These are phyloP conservation scores for Tokudaia tokunoshimensis DNA, from an alignment of 2,797 vertebrate genomes.

Conservation along the genomic window DNA sequence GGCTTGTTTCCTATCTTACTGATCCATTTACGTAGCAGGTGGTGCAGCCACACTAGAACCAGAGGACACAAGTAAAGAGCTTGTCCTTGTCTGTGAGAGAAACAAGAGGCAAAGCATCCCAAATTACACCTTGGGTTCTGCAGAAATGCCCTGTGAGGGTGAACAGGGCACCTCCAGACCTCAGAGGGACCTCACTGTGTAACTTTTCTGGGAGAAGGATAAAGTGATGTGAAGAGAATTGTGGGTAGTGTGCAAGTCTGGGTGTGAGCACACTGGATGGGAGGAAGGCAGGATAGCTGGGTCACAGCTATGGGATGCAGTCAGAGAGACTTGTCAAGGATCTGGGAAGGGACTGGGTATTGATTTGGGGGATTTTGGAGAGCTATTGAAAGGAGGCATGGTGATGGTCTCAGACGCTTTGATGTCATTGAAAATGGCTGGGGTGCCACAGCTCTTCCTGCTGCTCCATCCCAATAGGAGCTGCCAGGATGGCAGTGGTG, in stretches of 20 bases:
- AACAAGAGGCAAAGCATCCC: fast-evolving
- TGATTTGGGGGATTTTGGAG: background rate
- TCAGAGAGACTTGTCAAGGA: background rate
- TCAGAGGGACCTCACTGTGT: background rate
- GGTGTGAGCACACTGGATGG: too few species aligned
- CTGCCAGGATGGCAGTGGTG: background rate
- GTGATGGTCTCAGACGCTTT: background rate
- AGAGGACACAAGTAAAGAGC: fast-evolving
- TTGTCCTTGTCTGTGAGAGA: too few species aligned
- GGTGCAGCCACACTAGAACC: background rate
- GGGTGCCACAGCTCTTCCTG: background rate
- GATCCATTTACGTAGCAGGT: background rate
- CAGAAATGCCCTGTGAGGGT: background rate
- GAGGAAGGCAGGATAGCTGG: background rate
- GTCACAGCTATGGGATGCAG: fast-evolving
- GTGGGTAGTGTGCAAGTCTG: background rate
- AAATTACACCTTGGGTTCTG: background rate
- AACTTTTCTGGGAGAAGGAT: background rate
- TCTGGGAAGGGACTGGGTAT: background rate
- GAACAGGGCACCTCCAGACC: background rate
- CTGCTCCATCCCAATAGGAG: background rate
- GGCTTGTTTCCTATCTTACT: background rate
- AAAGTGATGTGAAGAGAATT: background rate
- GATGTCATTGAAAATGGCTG: background rate
- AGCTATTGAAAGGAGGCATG: background rate